Conservation (phyloP, 2,888 invertebrate species). For the Plebejus melissa region DNA sequence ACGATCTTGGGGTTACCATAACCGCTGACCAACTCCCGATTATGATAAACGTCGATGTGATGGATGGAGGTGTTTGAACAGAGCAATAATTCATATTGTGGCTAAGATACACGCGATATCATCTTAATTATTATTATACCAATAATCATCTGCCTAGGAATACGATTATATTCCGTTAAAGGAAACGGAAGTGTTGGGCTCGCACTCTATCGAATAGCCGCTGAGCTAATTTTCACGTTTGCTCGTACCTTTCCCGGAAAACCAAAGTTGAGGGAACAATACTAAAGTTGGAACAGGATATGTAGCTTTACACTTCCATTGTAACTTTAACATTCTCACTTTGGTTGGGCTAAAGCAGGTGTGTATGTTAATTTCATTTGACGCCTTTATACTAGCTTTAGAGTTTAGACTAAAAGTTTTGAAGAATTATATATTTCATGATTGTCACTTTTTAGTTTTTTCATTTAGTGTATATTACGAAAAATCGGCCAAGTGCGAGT, state of each 20-base stretch:
- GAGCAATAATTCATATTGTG: conserved; percentile 37
- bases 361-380: conserved; percentile 2
- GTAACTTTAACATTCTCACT: conserved; percentile 19
- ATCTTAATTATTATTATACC: no score
- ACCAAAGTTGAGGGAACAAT: conserved; percentile 24
- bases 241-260: conserved; percentile 13
- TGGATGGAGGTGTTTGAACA: conserved; percentile 37
- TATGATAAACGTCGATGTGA: conserved; percentile 38
- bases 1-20: conserved; percentile 32
- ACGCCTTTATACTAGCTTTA: background rate
- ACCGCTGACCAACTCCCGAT: conserved; percentile 32
- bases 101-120: background rate
- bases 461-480: no score
- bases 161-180: background rate
- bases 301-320: conserved; percentile 24
- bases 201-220: background rate
- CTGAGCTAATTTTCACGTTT: conserved; percentile 14
- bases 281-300: conserved; percentile 24
- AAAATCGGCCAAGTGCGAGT: no score
- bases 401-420: no score
- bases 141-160: background rate
- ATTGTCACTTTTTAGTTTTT: no score
- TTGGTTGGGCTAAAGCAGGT: conserved; percentile 4
- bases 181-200: conserved; percentile 2
- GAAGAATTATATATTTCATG: no score